A percentile compares a stretch with the other conserved stretches of the same genome.
Evolutionary conservation across 2,797 vertebrate species (phyloP).

Genomic region (Poeciliopsis presidionis): DNA sequence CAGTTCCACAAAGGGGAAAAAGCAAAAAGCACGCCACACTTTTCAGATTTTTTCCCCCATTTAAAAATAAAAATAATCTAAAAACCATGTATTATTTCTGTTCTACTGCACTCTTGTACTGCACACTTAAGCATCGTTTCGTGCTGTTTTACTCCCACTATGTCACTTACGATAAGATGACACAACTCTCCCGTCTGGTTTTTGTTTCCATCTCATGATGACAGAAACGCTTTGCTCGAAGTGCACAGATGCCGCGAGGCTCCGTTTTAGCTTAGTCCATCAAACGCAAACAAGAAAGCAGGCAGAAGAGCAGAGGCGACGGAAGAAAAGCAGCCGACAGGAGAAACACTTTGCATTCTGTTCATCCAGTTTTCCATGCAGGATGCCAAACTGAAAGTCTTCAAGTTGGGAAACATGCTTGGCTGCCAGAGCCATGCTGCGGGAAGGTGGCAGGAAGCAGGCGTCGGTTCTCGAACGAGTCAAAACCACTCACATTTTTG

Average conservation of each 20-base stretch:
- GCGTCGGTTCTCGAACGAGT: slow-evolving; percentile 38
- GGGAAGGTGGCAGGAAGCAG: slow-evolving; percentile 51
- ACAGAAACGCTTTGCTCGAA: slow-evolving; percentile 35
- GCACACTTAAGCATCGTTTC: neutral
- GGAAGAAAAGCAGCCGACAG: slow-evolving; percentile 38
- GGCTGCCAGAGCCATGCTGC: slow-evolving; percentile 71
- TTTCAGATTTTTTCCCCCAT: neutral
- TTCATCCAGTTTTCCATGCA: slow-evolving; percentile 74
- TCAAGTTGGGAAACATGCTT: slow-evolving; percentile 70
- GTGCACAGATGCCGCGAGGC: slow-evolving; percentile 27
- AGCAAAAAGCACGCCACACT: neutral
- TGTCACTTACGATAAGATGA: neutral
- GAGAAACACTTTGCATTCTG: slow-evolving; percentile 46
- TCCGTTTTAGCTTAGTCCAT: slow-evolving; percentile 25
- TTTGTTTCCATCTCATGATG: neutral
- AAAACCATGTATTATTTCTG: neutral
- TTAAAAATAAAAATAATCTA: neutral
- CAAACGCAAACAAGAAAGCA: slow-evolving; percentile 58
- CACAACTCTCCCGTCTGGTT: neutral
- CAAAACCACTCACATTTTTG: slow-evolving; percentile 17
- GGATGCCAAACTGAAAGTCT: slow-evolving; percentile 41
- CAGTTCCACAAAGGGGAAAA: neutral
- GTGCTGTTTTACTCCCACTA: neutral
- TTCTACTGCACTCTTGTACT: neutral
- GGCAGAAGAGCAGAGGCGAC: slow-evolving; percentile 51